Percentiles rank a stretch among this genome's conserved stretches.
Evolutionary conservation across 2,888 invertebrate species (phyloP).

Genomic region (Notodonta dromedarius): DNA sequence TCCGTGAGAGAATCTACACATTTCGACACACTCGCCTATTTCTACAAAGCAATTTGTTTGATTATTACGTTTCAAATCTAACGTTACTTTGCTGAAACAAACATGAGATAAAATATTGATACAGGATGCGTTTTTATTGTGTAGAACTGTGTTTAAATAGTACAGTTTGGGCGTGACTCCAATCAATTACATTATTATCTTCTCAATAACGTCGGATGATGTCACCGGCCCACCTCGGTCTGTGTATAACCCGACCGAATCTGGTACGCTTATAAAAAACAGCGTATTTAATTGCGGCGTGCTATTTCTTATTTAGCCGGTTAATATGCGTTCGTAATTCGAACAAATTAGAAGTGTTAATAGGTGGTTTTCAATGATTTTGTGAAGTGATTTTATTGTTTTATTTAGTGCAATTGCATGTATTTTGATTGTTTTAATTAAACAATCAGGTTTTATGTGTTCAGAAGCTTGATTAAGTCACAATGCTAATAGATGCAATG

Average conservation of each 20-base stretch:
- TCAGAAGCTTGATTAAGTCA: not conserved
- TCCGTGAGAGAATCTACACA: slow-evolving; percentile 7
- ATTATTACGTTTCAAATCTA: not conserved
- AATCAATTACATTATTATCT: slow-evolving; percentile 72
- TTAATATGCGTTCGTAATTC: slow-evolving; percentile 21
- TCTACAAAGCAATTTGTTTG: not conserved
- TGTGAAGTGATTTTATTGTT: not conserved
- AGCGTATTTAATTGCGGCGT: slow-evolving; percentile 5
- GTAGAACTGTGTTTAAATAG: slow-evolving; percentile 25
- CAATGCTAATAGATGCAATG: too few species aligned
- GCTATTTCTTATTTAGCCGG: slow-evolving; percentile 25
- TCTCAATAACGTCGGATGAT: slow-evolving; percentile 67
- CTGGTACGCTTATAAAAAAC: slow-evolving; percentile 14
- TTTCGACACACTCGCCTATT: not conserved
- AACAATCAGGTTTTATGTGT: not conserved
- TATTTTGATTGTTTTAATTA: not conserved
- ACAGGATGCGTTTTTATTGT: slow-evolving; percentile 6
- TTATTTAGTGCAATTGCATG: not conserved
- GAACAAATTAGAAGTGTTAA: slow-evolving; percentile 16
- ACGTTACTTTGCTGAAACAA: not conserved
- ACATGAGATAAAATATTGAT: not conserved
- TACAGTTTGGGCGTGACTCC: slow-evolving; percentile 69
- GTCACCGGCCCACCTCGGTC: slow-evolving; percentile 69
- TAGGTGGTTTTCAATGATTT: not conserved
- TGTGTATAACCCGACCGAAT: slow-evolving; percentile 60